Evolutionary conservation across 2,888 invertebrate species (phyloP).

Genomic region (Ichneumoninae sp.): DNA sequence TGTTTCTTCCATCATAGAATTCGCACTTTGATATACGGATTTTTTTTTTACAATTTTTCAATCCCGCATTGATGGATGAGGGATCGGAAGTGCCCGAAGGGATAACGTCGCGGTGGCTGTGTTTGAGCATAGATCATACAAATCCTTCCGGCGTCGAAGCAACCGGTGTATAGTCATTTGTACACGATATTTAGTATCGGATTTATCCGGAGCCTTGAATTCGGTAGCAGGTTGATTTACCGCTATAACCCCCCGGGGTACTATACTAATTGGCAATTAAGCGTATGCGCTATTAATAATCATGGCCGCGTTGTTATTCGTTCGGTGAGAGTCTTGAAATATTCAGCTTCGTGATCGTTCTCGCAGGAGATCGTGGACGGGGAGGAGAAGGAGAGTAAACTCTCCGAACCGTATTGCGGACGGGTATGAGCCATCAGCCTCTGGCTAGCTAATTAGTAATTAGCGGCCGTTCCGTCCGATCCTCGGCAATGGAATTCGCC

Average conservation of each 20-base stretch:
- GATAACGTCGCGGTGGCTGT: background rate
- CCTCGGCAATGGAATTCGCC: conserved; percentile 63
- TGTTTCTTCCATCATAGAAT: background rate
- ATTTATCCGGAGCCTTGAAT: conserved; percentile 42
- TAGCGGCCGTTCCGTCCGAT: conserved; percentile 67
- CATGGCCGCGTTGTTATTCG: conserved; percentile 64
- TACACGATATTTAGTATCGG: conserved; percentile 13
- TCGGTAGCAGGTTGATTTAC: conserved; percentile 60
- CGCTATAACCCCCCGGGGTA: conserved; percentile 30
- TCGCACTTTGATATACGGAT: background rate
- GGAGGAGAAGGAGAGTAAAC: conserved; percentile 33
- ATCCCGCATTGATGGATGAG: background rate
- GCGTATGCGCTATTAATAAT: conserved; percentile 68
- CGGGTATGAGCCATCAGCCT: conserved; percentile 58
- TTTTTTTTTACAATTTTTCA: background rate
- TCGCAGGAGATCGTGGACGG: conserved; percentile 45
- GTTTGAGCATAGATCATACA: conserved; percentile 7
- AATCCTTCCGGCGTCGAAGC: conserved; percentile 1
- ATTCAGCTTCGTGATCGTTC: conserved; percentile 67
- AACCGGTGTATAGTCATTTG: conserved; percentile 7
- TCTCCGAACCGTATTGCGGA: conserved; percentile 59
- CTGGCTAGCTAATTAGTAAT: conserved; percentile 69
- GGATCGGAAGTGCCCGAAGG: background rate
- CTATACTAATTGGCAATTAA: conserved; percentile 67
- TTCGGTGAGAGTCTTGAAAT: conserved; percentile 61